Conservation (phyloP, 2,888 invertebrate genomes). For the Pollenia labialis region DNA sequence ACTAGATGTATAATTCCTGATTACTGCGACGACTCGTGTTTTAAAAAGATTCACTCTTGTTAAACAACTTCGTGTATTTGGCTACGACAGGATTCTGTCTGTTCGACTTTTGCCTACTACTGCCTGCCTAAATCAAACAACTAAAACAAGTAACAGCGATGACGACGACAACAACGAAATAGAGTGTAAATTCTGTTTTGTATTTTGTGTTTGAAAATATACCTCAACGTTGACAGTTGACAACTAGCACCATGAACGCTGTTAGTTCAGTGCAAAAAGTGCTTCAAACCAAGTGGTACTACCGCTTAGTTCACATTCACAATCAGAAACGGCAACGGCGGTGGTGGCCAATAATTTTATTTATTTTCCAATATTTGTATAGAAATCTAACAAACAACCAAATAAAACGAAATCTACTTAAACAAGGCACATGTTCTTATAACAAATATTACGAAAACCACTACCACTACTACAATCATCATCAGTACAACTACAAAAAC, state of each 20-base stretch:
- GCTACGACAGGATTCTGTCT: conserved; percentile 68
- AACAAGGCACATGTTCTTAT: conserved; percentile 51
- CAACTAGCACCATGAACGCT: conserved; percentile 77
- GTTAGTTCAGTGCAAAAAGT: conserved; percentile 81
- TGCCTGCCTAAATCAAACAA: not conserved
- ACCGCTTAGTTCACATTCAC: conserved; percentile 66
- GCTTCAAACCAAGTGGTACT: conserved; percentile 82
- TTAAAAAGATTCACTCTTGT: conserved; percentile 33
- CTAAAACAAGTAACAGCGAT: conserved; percentile 31
- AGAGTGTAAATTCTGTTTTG: conserved; percentile 32
- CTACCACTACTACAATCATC: conserved; percentile 52
- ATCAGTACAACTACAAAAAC: conserved; percentile 52
- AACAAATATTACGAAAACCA: conserved; percentile 39
- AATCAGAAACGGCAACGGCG: conserved; percentile 69
- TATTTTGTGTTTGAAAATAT: conserved; percentile 70
- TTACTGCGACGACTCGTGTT: conserved; percentile 68
- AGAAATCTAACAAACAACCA: conserved; percentile 39
- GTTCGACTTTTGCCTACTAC: not conserved
- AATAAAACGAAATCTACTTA: conserved; percentile 41
- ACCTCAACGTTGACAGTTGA: conserved; percentile 75
- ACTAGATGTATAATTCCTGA: conserved; percentile 37
- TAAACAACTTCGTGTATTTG: conserved; percentile 48
- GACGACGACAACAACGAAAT: conserved; percentile 44
- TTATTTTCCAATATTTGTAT: conserved; percentile 50
- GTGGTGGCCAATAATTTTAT: conserved; percentile 54